Percentiles rank a stretch among this genome's conserved stretches.
Evolutionary conservation across 2,888 invertebrate genomes (phyloP).

Genomic region (Drosophila neutralis): DNA sequence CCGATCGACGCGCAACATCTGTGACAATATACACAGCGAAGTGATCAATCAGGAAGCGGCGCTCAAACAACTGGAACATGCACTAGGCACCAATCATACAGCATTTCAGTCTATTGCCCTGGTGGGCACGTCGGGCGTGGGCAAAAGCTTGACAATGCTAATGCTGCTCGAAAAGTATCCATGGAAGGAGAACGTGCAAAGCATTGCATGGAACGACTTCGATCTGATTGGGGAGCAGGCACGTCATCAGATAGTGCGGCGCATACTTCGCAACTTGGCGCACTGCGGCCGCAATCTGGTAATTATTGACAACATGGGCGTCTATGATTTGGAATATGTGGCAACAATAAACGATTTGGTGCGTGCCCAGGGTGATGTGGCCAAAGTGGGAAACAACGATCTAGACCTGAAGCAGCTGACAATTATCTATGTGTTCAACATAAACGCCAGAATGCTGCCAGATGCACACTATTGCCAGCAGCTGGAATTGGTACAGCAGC

Average conservation of each 20-base stretch:
- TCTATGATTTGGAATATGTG: slow-evolving; percentile 63
- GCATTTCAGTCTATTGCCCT: slow-evolving; percentile 71
- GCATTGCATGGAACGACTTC: slow-evolving; percentile 71
- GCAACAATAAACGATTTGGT: slow-evolving; percentile 59
- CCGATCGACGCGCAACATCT: slow-evolving; percentile 50
- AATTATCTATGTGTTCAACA: slow-evolving; percentile 79
- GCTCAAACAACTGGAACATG: slow-evolving; percentile 64
- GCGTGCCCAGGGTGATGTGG: slow-evolving; percentile 12
- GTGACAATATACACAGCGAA: slow-evolving; percentile 45
- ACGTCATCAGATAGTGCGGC: slow-evolving; percentile 41
- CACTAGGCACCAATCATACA: slow-evolving; percentile 55
- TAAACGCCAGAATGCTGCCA: slow-evolving; percentile 55
- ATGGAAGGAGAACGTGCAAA: slow-evolving; percentile 81
- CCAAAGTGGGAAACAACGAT: neutral
- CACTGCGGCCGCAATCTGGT: slow-evolving; percentile 82
- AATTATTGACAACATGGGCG: slow-evolving; percentile 79
- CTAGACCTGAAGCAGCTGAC: slow-evolving; percentile 54
- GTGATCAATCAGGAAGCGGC: slow-evolving; percentile 71
- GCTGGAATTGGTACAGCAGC: slow-evolving; percentile 29
- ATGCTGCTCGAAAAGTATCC: slow-evolving; percentile 73
- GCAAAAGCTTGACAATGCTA: slow-evolving; percentile 78
- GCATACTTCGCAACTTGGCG: slow-evolving; percentile 58
- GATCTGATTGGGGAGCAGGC: slow-evolving; percentile 8
- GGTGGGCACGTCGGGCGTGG: slow-evolving; percentile 80
- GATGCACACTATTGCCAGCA: slow-evolving; percentile 43